These are phyloP conservation scores for Daboia siamensis DNA, from an alignment of 2,113 vertebrate species.

Conservation along the genomic window DNA sequence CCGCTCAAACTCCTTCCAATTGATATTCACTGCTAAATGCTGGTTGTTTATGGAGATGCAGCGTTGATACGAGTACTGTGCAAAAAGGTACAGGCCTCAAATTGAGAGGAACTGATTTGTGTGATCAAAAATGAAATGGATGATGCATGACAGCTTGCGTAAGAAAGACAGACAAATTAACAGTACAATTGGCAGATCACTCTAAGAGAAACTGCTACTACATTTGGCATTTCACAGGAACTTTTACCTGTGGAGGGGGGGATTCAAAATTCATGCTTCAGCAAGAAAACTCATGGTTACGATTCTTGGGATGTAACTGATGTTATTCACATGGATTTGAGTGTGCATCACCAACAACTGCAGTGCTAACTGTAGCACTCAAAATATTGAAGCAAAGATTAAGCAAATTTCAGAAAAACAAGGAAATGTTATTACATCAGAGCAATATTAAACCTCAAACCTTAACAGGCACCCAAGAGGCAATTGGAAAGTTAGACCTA, in stretches of 20 bases:
- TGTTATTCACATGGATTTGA: not conserved
- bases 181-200: not conserved
- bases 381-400: not conserved
- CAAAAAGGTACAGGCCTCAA: not conserved
- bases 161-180: not conserved
- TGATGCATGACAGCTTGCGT: not conserved
- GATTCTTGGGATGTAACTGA: not conserved
- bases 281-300: not conserved
- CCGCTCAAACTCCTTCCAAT: not conserved
- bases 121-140: not conserved
- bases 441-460: too few relatives aligned
- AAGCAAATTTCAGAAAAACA: too few relatives aligned
- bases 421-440: too few relatives aligned
- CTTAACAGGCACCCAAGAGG: too few relatives aligned
- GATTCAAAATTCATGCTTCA: too few relatives aligned
- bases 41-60: not conserved
- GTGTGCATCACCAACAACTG: not conserved
- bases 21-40: not conserved
- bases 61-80: not conserved
- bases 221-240: not conserved
- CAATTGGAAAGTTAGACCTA: too few relatives aligned
- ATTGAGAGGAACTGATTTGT: not conserved
- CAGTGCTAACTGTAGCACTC: not conserved
- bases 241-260: not conserved
- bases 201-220: not conserved